Base-by-base conservation (phyloP, 1,140 invertebrate genomes). In the Tenebrio molitor region DNA sequence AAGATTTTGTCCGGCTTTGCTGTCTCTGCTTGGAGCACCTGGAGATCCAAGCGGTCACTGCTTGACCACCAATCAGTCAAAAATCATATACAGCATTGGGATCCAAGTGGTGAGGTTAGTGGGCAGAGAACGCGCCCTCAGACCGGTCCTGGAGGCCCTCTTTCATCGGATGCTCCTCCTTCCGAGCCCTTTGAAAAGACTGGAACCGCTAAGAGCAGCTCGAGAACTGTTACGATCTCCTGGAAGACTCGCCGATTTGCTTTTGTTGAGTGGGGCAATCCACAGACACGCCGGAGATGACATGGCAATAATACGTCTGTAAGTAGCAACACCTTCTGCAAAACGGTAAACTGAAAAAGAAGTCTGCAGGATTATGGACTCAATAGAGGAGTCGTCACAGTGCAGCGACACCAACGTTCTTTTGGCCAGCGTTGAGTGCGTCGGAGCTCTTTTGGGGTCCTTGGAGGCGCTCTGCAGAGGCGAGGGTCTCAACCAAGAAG, bases 91-190 rank as follows among this genome's bases (percentile, higher is more conserved):
- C 80, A 93, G 94, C 82, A 95, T 96, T 81, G 93, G 94, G 6
- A 93, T 93, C 16, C 93, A 97, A 81, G 82, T 98, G 64, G 91
- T 97, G 0, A 87, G 95, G 23, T 84, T 97, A 23, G 93, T 97
- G 1, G 96, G 95, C 0, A 91, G 91, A 65, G 91, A 95, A 17
- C 90, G 91, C 0, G 92, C 92, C 6, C 85, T 97, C 63, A 86
- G 95, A 12, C 95, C 95, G 10, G 95, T 97, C 34, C 83, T 97
- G 67, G 95, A 97, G 81, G 95, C 95, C 0, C 85, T 97, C 1
- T 97, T 97, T 81, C 95, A 97, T 84, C 87, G 95, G 29, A 96
- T 97, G 92, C 83, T 97, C 0, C 84, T 97, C 0, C 93, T 96
- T 84, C 94, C 95, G 17, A 91, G 92, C 0, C 90, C 94, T 0